Evolutionary conservation across 2,113 vertebrate species (phyloP).

Genomic region (Phyllostomus discolor): DNA sequence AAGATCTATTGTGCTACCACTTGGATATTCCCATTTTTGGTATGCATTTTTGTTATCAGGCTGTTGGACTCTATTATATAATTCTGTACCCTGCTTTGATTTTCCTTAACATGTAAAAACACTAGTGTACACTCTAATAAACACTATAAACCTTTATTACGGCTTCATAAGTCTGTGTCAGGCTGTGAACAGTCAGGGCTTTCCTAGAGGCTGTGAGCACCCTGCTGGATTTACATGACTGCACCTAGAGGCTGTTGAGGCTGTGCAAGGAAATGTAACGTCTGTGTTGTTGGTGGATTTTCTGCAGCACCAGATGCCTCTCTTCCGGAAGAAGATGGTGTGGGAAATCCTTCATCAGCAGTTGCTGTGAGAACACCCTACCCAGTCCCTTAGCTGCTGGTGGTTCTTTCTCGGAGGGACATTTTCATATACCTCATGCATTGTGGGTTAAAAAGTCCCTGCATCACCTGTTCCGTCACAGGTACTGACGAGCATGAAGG

Average conservation of each 20-base stretch:
- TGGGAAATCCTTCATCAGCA: constrained; percentile 95
- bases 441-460: constrained; percentile 39
- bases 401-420: constrained; percentile 46
- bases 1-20: neutral
- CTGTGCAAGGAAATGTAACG: neutral
- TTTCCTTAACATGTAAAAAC: neutral
- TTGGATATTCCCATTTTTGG: neutral
- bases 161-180: neutral
- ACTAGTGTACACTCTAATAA: neutral
- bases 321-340: constrained; percentile 93
- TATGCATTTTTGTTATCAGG: neutral
- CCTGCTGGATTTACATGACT: neutral
- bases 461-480: constrained; percentile 42
- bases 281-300: neutral
- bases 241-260: neutral
- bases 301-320: constrained; percentile 90
- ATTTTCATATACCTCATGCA: constrained; percentile 76
- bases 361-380: constrained; percentile 82
- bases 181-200: neutral
- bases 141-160: neutral
- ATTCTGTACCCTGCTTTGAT: neutral
- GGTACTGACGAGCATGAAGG: constrained; percentile 60
- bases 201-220: neutral
- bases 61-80: neutral
- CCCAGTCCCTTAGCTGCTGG: constrained; percentile 57